Conservation (phyloP, 2,797 vertebrate species). For the Neostethus bicornis region DNA sequence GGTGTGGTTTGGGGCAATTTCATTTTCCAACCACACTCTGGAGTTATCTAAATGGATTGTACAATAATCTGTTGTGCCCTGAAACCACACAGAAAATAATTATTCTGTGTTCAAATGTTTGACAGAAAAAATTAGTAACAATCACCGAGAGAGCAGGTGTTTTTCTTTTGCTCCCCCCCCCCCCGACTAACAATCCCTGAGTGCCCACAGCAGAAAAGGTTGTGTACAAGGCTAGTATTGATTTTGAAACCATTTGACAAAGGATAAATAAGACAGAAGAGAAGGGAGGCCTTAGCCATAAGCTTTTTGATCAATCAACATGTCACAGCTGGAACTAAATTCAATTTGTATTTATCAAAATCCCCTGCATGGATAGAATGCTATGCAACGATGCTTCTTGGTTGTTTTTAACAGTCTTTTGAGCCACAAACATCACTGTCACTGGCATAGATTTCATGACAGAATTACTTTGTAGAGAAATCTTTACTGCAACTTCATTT, state of each 20-base stretch:
- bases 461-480: constrained; percentile 68
- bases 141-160: constrained; percentile 87
- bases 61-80: constrained; percentile 84
- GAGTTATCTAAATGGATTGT: constrained; percentile 86
- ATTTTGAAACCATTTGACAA: constrained; percentile 95
- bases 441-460: constrained; percentile 71
- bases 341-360: constrained; percentile 99
- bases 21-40: constrained; percentile 75
- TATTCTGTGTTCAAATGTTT: constrained; percentile 89
- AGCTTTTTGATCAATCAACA: constrained; percentile 99
- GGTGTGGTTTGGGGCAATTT: constrained; percentile 81
- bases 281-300: constrained; percentile 92
- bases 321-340: constrained; percentile 96
- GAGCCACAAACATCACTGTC: constrained; percentile 65
- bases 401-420: constrained; percentile 48
- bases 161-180: constrained; percentile 70
- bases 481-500: constrained; percentile 64
- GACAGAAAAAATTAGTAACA: constrained; percentile 91
- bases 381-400: constrained; percentile 59
- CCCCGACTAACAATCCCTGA: constrained; percentile 40
- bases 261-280: constrained; percentile 95
- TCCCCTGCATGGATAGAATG: constrained; percentile 84
- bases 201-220: constrained; percentile 84
- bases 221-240: constrained; percentile 91
- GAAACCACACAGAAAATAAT: constrained; percentile 84